Evolutionary conservation across 2,888 invertebrate genomes (phyloP), one percentile per base, ranked within the genome.

Genomic region (Byasa hedistus): DNA sequence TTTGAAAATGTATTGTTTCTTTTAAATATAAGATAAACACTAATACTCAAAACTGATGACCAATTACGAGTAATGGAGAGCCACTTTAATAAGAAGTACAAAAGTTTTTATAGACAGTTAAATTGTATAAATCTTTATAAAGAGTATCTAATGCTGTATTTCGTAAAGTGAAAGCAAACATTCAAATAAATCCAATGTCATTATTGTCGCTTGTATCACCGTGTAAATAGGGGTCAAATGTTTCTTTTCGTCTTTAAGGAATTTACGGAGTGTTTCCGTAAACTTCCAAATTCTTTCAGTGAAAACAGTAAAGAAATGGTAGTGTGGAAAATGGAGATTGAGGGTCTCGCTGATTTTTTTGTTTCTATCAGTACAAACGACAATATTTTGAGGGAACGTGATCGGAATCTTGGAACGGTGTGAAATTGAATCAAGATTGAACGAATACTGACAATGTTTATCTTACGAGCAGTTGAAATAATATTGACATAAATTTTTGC

Each of bases 321-420:
- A 3, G 19, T 19, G 19, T 44, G 44, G 4, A 36, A 36, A 44
- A 15, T 44, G 19, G 0, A 44, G 12, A 44, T 44, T 44, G 44
- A 15, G 44, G 27, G 15, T 56, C n/a, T 19, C 7, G 27, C 56
- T 48, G n/a, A 24, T 48, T 59, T 48, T 44, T 44, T 12, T 24
- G 48, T 44, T 15, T 59, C 48, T 23, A 5, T 59, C 48, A 48
- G n/a, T 17, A 48, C 59, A 24, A 59, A 23, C 48, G 22, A 59
- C 44, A 59, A 59, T 24, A 48, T 59, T 19, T 44, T 59, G 24
- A 48, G 24, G 21, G 59, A 48, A 59, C 59, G 59, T 59, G 44
- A 48, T 48, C 23, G 22, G 59, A 24, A 24, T 59, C 22, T 17
- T 48, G 48, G 8, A 44, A 24, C 17, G 24, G n/a, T 52, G 52